Percentiles rank a stretch among this genome's conserved stretches.
These are phyloP conservation scores for Sycobia sp. DNA, from an alignment of 1,140 invertebrate species.

Conservation along the genomic window DNA sequence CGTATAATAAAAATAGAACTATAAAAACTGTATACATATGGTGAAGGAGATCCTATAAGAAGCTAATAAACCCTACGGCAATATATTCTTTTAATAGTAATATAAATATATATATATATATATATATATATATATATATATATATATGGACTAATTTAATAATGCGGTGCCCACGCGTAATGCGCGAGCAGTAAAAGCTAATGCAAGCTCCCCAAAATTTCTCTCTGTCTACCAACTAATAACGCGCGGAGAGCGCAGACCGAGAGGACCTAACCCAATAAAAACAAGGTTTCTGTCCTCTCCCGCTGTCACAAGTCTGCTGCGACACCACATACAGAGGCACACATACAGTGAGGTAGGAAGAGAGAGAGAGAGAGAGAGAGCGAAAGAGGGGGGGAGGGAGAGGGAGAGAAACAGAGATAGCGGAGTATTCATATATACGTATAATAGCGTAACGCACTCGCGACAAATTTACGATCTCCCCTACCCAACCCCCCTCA, in stretches of 20 bases:
- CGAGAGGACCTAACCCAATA: conserved; percentile 18
- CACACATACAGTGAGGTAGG: too few species aligned
- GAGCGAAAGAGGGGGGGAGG: too few species aligned
- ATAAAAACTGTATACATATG: background rate
- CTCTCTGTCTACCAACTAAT: conserved; percentile 20
- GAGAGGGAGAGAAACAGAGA: too few species aligned
- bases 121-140: too few species aligned
- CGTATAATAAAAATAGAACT: background rate
- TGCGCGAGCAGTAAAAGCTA: conserved; percentile 17
- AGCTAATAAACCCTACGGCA: background rate
- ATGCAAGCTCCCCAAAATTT: conserved; percentile 29
- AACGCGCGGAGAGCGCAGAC: background rate
- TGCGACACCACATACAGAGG: too few species aligned
- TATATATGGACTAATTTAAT: conserved; percentile 16
- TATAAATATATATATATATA: too few species aligned
- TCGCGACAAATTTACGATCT: conserved; percentile 8
- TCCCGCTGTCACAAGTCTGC: background rate
- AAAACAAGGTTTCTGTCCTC: conserved; percentile 1
- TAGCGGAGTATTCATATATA: too few species aligned
- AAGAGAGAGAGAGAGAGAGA: too few species aligned
- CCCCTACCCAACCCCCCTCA: too few species aligned
- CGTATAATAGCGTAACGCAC: too few species aligned
- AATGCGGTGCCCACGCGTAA: conserved; percentile 1
- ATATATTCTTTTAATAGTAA: too few species aligned
- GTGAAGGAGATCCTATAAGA: too few species aligned